phyloP scores from a whole-genome alignment of 2,888 invertebrate genomes.

The Taphrorychus bicolor region DNA sequence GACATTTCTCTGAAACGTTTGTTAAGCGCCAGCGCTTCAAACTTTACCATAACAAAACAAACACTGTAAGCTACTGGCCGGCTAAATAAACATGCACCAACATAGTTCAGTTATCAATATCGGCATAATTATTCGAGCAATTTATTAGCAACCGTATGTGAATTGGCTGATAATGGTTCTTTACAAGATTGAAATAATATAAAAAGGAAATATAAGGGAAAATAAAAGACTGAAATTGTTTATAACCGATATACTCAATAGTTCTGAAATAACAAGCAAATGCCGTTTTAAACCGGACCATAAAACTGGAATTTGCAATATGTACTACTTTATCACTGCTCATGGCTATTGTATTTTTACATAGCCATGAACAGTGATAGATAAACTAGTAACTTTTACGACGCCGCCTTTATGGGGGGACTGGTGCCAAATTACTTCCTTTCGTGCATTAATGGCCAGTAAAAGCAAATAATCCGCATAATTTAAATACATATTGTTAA shows the following conservation, averaged over 20 bases:
- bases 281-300: not conserved
- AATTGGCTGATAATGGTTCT: conserved; percentile 7
- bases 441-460: not conserved
- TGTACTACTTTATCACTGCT: not conserved
- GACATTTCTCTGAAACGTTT: not conserved
- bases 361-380: too few relatives aligned
- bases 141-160: conserved; percentile 7
- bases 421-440: not conserved
- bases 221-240: too few relatives aligned
- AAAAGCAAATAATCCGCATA: too few relatives aligned
- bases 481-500: too few relatives aligned
- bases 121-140: conserved; percentile 12
- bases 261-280: not conserved
- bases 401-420: not conserved
- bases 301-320: not conserved
- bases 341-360: not conserved
- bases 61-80: not conserved
- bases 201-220: too few relatives aligned
- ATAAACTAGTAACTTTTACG: too few relatives aligned
- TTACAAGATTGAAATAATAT: not conserved
- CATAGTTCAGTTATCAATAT: not conserved
- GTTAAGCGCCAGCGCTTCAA: not conserved
- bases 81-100: not conserved
- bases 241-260: too few relatives aligned
- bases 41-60: not conserved